Conservation (phyloP, 1,140 invertebrate genomes). For the Zaprionus lachaisei region DNA sequence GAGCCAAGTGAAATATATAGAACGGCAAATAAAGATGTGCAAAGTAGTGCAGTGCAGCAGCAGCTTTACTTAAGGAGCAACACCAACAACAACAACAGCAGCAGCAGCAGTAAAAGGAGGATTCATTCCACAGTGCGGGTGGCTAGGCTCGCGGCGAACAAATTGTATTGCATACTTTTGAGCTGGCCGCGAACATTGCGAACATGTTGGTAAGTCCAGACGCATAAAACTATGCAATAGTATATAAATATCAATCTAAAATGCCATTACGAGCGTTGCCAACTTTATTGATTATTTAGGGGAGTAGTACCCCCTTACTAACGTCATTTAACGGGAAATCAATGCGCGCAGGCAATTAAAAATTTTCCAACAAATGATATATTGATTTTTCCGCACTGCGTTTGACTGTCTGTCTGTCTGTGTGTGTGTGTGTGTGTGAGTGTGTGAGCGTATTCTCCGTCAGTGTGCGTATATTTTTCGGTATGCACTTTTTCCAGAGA, state of each 20-base stretch:
- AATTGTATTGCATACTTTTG: constrained; percentile 71
- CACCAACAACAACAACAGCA: background rate
- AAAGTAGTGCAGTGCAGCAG: constrained; percentile 48
- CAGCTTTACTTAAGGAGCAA: background rate
- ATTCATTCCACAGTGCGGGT: background rate
- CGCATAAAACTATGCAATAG: constrained; percentile 37
- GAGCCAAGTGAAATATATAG: constrained; percentile 18
- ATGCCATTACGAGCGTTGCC: no score
- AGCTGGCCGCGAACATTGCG: constrained; percentile 55
- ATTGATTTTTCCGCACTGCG: constrained; percentile 80
- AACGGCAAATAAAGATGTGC: constrained; percentile 37
- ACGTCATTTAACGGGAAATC: background rate
- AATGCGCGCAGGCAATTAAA: constrained; percentile 43
- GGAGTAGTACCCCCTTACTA: background rate
- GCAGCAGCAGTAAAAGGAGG: background rate
- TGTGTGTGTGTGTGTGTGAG: constrained; percentile 1
- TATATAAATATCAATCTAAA: no score
- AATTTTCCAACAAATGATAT: constrained; percentile 76
- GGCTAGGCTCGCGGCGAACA: constrained; percentile 7
- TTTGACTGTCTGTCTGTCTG: constrained; percentile 19
- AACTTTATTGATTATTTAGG: no score
- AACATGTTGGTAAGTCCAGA: constrained; percentile 72
- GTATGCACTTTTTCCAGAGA: constrained; percentile 82
- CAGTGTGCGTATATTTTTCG: constrained; percentile 75
- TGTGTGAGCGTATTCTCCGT: constrained; percentile 39